phyloP scores from a whole-genome alignment of 2,888 invertebrate genomes.

The Lamellibrachia satsuma region DNA sequence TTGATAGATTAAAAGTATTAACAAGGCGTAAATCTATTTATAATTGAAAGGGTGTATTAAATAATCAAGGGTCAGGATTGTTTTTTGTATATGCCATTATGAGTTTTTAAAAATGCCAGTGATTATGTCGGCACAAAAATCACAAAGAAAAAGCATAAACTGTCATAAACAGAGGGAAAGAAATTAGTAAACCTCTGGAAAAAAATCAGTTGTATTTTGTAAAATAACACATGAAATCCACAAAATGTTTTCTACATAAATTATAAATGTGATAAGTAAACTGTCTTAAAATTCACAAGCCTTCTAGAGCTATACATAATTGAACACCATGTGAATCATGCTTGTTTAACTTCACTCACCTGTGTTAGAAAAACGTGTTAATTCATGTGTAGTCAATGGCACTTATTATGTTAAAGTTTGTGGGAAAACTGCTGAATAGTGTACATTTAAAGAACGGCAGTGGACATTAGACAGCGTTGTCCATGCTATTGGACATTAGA shows the following conservation, averaged over 20 bases:
- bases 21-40: neutral
- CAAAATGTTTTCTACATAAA: neutral
- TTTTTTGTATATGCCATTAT: neutral
- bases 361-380: neutral
- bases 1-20: neutral
- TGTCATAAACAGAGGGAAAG: neutral
- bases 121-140: neutral
- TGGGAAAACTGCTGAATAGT: neutral
- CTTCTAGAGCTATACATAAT: too few species aligned
- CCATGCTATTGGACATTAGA: neutral
- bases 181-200: neutral
- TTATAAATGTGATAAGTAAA: neutral
- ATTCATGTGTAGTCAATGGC: neutral
- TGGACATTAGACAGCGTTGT: neutral
- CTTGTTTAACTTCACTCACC: too few species aligned
- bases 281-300: too few species aligned
- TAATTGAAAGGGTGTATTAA: neutral
- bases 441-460: neutral
- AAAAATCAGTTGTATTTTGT: neutral
- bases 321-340: too few species aligned
- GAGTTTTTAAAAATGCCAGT: neutral
- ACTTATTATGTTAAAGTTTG: neutral
- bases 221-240: neutral
- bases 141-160: neutral
- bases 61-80: neutral